Evolutionary conservation across 1,140 invertebrate genomes (phyloP).

Genomic region (Geopemphigus sp.): DNA sequence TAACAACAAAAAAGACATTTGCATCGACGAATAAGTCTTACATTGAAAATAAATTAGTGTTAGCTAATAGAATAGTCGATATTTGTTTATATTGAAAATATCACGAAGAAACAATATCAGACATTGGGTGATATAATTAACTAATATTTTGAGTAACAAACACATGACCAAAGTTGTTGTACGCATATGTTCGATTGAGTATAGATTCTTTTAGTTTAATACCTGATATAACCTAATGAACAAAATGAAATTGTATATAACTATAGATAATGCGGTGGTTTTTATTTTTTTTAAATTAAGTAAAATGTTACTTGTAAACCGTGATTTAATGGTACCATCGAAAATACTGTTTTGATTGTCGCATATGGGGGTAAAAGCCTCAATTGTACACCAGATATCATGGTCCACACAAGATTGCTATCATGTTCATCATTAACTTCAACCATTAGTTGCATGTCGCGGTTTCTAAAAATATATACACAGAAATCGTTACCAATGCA

Average conservation of each 20-base stretch:
- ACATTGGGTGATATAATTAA: background rate
- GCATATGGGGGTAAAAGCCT: constrained; percentile 40
- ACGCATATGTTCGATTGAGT: constrained; percentile 24
- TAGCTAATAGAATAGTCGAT: background rate
- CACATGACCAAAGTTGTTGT: constrained; percentile 40
- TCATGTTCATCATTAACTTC: constrained; percentile 35
- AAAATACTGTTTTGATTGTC: constrained; percentile 39
- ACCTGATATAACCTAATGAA: constrained; percentile 25
- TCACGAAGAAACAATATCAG: background rate
- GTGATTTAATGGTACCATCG: constrained; percentile 26
- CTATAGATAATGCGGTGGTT: too few species aligned
- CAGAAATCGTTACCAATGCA: background rate
- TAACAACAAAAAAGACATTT: background rate
- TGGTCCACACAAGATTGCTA: constrained; percentile 42
- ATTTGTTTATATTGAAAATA: constrained; percentile 12
- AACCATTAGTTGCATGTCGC: constrained; percentile 40
- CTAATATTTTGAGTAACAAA: constrained; percentile 26
- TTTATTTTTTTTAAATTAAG: background rate
- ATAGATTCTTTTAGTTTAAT: constrained; percentile 39
- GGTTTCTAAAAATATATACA: constrained; percentile 17
- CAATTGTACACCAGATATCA: constrained; percentile 34
- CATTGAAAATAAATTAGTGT: background rate
- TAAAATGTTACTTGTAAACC: constrained; percentile 29
- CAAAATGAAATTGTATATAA: background rate
- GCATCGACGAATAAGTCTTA: background rate